Conservation (phyloP, 2,797 vertebrate genomes). For the Sphenopsis melanotis region DNA sequence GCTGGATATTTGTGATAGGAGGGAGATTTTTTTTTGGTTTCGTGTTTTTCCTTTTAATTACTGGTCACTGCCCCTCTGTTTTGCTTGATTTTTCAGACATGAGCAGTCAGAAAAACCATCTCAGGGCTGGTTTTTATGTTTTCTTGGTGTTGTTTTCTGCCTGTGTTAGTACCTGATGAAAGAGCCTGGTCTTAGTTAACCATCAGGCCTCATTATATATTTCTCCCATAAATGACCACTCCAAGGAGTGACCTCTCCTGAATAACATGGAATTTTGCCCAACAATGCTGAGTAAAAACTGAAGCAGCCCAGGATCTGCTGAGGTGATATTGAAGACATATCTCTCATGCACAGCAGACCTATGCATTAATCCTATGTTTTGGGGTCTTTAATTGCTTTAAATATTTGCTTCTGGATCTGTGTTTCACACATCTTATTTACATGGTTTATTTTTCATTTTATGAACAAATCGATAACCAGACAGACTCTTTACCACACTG, state of each 20-base stretch:
- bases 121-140: neutral
- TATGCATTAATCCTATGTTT: constrained; percentile 51
- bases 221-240: neutral
- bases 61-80: neutral
- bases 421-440: constrained; percentile 72
- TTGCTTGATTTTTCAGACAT: neutral
- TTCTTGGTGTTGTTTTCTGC: neutral
- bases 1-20: neutral
- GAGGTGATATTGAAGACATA: constrained; percentile 58
- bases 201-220: neutral
- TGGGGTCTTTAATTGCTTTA: constrained; percentile 55
- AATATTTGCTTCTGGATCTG: constrained; percentile 70
- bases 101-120: neutral
- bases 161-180: neutral
- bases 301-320: constrained; percentile 29
- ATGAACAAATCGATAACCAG: constrained; percentile 76
- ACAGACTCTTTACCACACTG: constrained; percentile 73
- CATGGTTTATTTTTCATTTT: constrained; percentile 76
- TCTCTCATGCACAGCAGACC: constrained; percentile 40
- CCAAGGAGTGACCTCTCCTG: neutral
- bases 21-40: neutral
- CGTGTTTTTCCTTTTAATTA: neutral
- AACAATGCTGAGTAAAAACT: neutral
- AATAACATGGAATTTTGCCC: neutral
- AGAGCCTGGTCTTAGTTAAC: neutral